Evolutionary conservation across 2,113 vertebrate genomes (phyloP).

Genomic region (Emydura subglobosa): DNA sequence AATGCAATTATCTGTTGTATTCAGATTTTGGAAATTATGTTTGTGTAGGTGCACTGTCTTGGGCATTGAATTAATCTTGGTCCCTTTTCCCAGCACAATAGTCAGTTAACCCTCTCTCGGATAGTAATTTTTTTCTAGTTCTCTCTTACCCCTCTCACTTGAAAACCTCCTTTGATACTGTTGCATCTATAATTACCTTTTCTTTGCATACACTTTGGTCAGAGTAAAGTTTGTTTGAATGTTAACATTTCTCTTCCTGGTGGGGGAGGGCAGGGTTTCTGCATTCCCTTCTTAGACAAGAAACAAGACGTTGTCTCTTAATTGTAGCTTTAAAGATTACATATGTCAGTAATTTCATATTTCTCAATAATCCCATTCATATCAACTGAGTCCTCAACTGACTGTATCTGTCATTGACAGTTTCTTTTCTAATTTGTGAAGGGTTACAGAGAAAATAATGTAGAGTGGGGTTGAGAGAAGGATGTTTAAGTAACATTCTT

Average conservation of each 20-base stretch:
- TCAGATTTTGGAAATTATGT: neutral
- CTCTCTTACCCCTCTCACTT: fast-evolving
- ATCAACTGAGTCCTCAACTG: neutral
- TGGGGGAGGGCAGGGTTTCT: neutral
- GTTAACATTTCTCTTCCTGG: constrained; percentile 44
- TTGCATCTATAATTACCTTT: neutral
- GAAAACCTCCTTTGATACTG: constrained; percentile 4
- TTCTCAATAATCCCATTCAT: constrained; percentile 5
- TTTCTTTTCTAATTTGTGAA: constrained; percentile 10
- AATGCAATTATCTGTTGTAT: neutral
- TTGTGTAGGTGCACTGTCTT: neutral
- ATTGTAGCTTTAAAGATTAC: neutral
- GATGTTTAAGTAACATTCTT: neutral
- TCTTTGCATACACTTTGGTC: constrained; percentile 16
- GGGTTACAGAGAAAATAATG: neutral
- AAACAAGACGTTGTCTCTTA: constrained; percentile 10
- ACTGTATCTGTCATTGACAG: neutral
- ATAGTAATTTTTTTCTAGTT: constrained; percentile 3
- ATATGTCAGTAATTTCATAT: neutral
- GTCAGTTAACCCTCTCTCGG: neutral
- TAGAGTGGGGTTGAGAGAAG: constrained; percentile 7
- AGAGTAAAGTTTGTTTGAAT: constrained; percentile 26
- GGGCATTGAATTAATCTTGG: neutral
- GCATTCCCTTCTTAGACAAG: neutral
- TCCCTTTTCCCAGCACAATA: neutral